Evolutionary conservation across 2,797 vertebrate species (phyloP).

Genomic region (Myripristis jacobus): DNA sequence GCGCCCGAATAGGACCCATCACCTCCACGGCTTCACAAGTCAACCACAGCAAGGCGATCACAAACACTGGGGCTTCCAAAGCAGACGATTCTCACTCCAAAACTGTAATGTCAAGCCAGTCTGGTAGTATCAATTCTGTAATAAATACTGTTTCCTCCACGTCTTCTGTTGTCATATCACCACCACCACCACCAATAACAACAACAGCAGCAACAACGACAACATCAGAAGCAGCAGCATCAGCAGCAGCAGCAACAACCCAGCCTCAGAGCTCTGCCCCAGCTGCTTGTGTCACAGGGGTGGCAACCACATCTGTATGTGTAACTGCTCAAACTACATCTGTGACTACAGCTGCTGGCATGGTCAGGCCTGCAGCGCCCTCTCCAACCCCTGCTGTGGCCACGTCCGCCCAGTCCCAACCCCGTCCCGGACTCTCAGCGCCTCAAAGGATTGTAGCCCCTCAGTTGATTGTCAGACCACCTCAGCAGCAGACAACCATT

Average conservation of each 20-base stretch:
- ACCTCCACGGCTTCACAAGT: conserved; percentile 63
- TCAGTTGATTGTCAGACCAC: conserved; percentile 89
- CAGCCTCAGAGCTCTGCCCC: conserved; percentile 68
- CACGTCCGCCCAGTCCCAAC: conserved; percentile 74
- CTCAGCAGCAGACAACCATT: conserved; percentile 89
- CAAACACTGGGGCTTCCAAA: conserved; percentile 71
- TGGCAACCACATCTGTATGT: conserved; percentile 70
- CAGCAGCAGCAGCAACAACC: conserved; percentile 58
- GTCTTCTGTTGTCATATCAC: conserved; percentile 60
- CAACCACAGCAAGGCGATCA: conserved; percentile 70
- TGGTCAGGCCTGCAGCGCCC: conserved; percentile 74
- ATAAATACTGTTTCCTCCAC: conserved; percentile 68
- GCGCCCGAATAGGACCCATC: conserved; percentile 60
- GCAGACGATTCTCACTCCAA: conserved; percentile 78
- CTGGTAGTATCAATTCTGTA: conserved; percentile 73
- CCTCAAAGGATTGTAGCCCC: conserved; percentile 86
- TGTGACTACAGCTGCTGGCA: conserved; percentile 66
- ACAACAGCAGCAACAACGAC: conserved; percentile 56
- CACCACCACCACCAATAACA: conserved; percentile 41
- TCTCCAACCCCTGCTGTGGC: conserved; percentile 68
- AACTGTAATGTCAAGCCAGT: conserved; percentile 76
- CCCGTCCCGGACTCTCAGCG: conserved; percentile 80
- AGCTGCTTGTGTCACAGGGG: conserved; percentile 54
- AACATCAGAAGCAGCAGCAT: conserved; percentile 57
- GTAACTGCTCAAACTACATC: conserved; percentile 65